Evolutionary conservation across 2,888 invertebrate species (phyloP), one percentile per base, ranked within the genome.

Genomic region (Eristalis tenax): DNA sequence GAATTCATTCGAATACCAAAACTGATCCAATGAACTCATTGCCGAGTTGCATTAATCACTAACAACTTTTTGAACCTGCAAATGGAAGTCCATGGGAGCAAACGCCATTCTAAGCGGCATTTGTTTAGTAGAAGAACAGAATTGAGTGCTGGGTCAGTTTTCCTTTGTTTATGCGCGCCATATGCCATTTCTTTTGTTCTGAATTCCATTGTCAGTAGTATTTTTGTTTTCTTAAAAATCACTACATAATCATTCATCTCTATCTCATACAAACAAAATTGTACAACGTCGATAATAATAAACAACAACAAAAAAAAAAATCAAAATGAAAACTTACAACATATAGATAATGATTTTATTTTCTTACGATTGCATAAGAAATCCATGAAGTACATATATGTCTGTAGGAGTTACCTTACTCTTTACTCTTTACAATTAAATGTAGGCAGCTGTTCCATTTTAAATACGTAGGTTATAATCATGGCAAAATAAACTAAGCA

Each of bases 201-300:
- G 28, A n/a, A 8, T 18, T 18, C 22, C 1, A 6, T 18, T n/a
- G 8, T 11, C n/a, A 15, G 3, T 28, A 1, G 32, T 15, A 5
- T 8, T 70, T 59, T 23, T 22, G n/a, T 57, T 15, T 13, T 15
- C 15, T n/a, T 3, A 23, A 38, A 32, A 35, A 32, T 57, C 18
- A 57, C 32, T 35, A 43, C 26, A 28, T 28, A 32, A 18, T 32
- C 28, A 35, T 66, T n/a, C 59, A 43, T 6, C 26, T 10, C 4
- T 38, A 68, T 69, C 32, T 32, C n/a, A 50, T 56, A 40, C 8
- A 56, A 32, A 71, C 61, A 73, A 43, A 50, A 59, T 68, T 56
- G 68, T 74, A 80, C 61, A 79, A 79, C 73, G 59, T 74, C 59
- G 68, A 80, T 68, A 80, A 80, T 68, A 74, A 74, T 23, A 26